Percentiles rank a stretch among this genome's conserved stretches.
Conservation (phyloP, 2,797 vertebrate genomes). For the Perdix hodgsoniae region DNA sequence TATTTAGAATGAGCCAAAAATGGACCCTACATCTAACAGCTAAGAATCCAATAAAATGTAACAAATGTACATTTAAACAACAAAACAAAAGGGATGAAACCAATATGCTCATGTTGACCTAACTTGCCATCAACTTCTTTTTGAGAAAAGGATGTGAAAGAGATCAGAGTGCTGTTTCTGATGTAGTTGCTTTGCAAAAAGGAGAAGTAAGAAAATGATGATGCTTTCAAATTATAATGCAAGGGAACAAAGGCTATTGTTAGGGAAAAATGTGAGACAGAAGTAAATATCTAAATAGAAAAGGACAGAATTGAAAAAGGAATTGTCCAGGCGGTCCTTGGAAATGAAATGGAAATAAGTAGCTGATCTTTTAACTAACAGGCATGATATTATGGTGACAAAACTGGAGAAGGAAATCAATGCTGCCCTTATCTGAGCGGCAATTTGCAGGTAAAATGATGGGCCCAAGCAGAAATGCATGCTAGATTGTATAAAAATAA, state of each 20-base stretch:
- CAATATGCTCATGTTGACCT: accelerated
- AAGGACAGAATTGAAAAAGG: not conserved
- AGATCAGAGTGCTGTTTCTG: not conserved
- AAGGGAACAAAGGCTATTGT: not conserved
- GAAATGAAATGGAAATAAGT: not conserved
- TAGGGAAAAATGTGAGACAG: not conserved
- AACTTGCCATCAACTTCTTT: not conserved
- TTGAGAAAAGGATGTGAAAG: not conserved
- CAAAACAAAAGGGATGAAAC: not conserved
- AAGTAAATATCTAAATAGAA: not conserved
- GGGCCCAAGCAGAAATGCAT: not conserved
- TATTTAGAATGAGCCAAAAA: not conserved
- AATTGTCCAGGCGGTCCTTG: not conserved
- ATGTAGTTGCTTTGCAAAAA: not conserved
- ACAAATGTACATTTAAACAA: not conserved
- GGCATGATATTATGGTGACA: not conserved
- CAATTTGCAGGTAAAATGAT: not conserved
- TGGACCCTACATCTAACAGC: not conserved
- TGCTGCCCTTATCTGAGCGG: not conserved
- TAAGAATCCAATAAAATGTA: not conserved
- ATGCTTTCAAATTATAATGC: not conserved
- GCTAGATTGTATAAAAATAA: not conserved
- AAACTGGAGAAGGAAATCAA: not conserved
- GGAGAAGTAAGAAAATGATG: not conserved
- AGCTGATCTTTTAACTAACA: not conserved